A percentile compares a stretch with the other conserved stretches of the same genome.
These are phyloP conservation scores for Volucella inflata DNA, from an alignment of 2,888 invertebrate species.

Conservation along the genomic window DNA sequence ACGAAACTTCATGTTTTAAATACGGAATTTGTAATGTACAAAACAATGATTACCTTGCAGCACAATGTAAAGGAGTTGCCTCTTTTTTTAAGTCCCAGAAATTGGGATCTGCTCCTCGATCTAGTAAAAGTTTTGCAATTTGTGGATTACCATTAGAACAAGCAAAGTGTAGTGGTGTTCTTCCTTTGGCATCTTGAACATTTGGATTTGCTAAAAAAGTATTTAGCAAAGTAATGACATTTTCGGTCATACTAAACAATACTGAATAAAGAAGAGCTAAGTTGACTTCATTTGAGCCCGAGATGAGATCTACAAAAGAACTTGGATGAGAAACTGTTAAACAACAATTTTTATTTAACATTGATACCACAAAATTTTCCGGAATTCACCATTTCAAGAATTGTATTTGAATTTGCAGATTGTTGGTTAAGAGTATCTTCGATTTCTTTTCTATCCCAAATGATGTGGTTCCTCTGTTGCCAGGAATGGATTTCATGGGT, in stretches of 20 bases:
- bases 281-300: slow-evolving; percentile 81
- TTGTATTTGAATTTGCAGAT: slow-evolving; percentile 78
- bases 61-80: slow-evolving; percentile 91
- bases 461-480: slow-evolving; percentile 80
- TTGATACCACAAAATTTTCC: slow-evolving; percentile 79
- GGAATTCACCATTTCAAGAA: slow-evolving; percentile 80
- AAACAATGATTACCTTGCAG: slow-evolving; percentile 85
- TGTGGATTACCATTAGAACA: slow-evolving; percentile 90
- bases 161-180: slow-evolving; percentile 91
- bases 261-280: slow-evolving; percentile 81
- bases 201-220: slow-evolving; percentile 86
- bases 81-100: slow-evolving; percentile 89
- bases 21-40: background rate
- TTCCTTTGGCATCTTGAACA: slow-evolving; percentile 87
- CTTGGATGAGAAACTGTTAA: background rate
- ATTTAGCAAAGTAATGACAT: slow-evolving; percentile 79
- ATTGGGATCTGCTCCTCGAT: slow-evolving; percentile 88
- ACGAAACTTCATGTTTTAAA: slow-evolving; percentile 7
- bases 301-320: slow-evolving; percentile 77
- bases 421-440: slow-evolving; percentile 79
- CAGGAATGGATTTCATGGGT: slow-evolving; percentile 81
- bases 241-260: slow-evolving; percentile 80
- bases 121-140: slow-evolving; percentile 89
- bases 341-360: background rate
- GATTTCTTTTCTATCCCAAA: slow-evolving; percentile 82